phyloP scores from a whole-genome alignment of 2,113 vertebrate genomes.

The Falcunculus frontatus region DNA sequence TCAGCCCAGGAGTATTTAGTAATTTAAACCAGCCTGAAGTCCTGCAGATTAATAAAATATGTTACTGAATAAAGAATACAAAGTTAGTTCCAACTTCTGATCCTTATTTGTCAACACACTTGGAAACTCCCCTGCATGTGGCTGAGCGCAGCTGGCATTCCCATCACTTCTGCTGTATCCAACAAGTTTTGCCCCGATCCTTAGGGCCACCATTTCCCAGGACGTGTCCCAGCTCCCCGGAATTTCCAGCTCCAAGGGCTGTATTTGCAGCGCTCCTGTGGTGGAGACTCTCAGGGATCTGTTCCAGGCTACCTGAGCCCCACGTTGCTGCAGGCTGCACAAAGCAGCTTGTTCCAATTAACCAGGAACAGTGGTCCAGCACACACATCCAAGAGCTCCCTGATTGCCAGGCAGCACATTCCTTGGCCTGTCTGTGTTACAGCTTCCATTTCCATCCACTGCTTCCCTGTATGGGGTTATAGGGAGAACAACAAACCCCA shows the following conservation, averaged over 20 bases:
- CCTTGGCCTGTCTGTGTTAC: background rate
- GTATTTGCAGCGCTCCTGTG: fast-evolving
- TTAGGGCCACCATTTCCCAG: fast-evolving
- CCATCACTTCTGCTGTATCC: background rate
- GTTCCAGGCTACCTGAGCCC: background rate
- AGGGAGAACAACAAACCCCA: background rate
- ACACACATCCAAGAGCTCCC: background rate
- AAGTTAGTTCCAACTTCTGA: background rate
- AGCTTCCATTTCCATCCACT: background rate
- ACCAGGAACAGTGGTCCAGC: background rate
- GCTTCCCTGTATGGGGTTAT: fast-evolving
- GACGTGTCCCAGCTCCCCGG: background rate
- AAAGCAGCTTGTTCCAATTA: background rate
- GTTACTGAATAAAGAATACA: background rate
- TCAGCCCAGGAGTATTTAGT: background rate
- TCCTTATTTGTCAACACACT: background rate
- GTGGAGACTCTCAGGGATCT: background rate
- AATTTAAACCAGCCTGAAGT: background rate
- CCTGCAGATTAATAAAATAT: background rate
- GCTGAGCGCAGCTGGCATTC: background rate
- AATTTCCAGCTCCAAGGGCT: background rate
- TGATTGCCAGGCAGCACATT: background rate
- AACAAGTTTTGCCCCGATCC: fast-evolving
- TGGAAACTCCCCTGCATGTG: fast-evolving
- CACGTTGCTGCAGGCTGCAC: background rate